Percentiles rank a stretch among this genome's conserved stretches.
phyloP scores from a whole-genome alignment of 2,888 invertebrate genomes.

The Cheilosia vulpina region DNA sequence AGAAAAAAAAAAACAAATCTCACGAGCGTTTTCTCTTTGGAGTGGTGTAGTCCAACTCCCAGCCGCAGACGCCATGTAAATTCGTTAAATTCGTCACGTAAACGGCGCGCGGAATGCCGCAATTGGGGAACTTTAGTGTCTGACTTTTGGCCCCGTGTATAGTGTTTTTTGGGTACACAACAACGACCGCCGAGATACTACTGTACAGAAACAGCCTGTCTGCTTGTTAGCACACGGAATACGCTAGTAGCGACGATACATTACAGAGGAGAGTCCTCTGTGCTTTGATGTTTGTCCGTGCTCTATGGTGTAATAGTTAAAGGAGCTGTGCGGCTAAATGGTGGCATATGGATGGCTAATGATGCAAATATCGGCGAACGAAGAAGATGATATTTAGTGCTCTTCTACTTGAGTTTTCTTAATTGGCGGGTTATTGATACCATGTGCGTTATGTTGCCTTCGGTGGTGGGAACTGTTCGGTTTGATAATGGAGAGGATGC shows the following conservation, averaged over 20 bases:
- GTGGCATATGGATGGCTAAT: constrained; percentile 70
- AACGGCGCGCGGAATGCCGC: constrained; percentile 67
- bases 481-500: background rate
- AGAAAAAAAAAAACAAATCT: constrained; percentile 33
- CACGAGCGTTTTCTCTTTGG: constrained; percentile 33
- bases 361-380: constrained; percentile 62
- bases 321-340: constrained; percentile 43
- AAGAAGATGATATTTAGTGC: constrained; percentile 70
- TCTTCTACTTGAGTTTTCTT: constrained; percentile 37
- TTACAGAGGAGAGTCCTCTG: constrained; percentile 52
- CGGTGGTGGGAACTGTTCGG: constrained; percentile 33
- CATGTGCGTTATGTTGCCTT: constrained; percentile 36
- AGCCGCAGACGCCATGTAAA: constrained; percentile 32
- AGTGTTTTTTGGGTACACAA: constrained; percentile 30
- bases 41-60: constrained; percentile 6
- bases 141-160: constrained; percentile 69
- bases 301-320: constrained; percentile 40
- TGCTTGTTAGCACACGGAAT: constrained; percentile 63
- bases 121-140: constrained; percentile 70
- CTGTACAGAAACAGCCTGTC: constrained; percentile 37
- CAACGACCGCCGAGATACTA: constrained; percentile 33
- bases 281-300: constrained; percentile 66
- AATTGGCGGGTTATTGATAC: constrained; percentile 65
- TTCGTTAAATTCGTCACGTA: constrained; percentile 72
- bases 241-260: constrained; percentile 45